Evolutionary conservation across 2,888 invertebrate genomes (phyloP), one percentile per base, ranked within the genome.

Genomic region (Himalopsyche tibetana): DNA sequence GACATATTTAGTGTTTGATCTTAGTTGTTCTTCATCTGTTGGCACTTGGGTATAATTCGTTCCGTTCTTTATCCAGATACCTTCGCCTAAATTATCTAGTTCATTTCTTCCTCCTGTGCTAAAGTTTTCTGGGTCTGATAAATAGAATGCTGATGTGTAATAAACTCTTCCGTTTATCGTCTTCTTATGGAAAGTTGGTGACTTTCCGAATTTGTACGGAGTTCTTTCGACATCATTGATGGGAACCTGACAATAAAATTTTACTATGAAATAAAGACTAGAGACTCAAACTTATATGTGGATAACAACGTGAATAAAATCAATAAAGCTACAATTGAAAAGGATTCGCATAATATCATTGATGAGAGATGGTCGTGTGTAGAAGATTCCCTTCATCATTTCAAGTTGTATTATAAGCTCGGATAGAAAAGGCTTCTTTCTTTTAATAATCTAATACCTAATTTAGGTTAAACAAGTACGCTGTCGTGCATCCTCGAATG

Each of bases 61-160:
- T 83, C 87, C 87, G 28, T 87, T 87, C 79, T 88, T 87, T 5
- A 88, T 55, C 88, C 88, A 88, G 5, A 88, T 63, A 9, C 88
- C 87, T 12, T 88, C 88, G 55, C 88, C 87, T 1, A 88, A 55
- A 5, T 5, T 82, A 3, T 79, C 55, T 5, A 85, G 69, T 12
- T 45, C 19, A 2, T 55, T 45, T 84, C 87, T 86, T 19, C 87
- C 87, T 17, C 88, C 88, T 11, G 79, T 42, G 6, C n/a, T 80
- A 45, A 88, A 45, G 4, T 81, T 85, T n/a, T 40, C 9, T 8
- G 88, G 88, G 80, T 86, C 63, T 17, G 87, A 84, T 4, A 87
- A 19, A 12, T 86, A 85, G 82, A 82, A 85, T 9, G 84, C 80
- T 63, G 88, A 88, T 0, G 88, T 86, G 85, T 86, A 87, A 82